Base-by-base conservation (phyloP, 2,797 vertebrate genomes). In the Cyclopterus lumpus region DNA sequence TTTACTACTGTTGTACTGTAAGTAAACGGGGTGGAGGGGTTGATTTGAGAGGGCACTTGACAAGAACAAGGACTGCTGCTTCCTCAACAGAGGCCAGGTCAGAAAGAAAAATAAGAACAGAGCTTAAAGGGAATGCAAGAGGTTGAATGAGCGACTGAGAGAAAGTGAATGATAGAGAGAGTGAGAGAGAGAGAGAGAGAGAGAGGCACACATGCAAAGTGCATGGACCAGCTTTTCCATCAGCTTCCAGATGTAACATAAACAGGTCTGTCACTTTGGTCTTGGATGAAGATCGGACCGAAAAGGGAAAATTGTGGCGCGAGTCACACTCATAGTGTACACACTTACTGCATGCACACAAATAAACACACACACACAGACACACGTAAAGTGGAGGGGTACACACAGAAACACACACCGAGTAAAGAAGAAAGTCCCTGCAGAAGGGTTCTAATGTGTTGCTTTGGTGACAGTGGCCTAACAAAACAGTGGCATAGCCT, bases 401-500 rank as follows among this genome's bases (percentile, higher is more conserved):
- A 5, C 8, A 64, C 14, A 28, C 58, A 68, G 22, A 77, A 61
- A 77, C 32, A 38, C 51, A 72, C 61, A 69, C 42, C 14, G 62
- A 80, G 58, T 20, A 75, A 44, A 40, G 26, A 73, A 82, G 58
- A 49, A 84, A 73, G 72, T 66, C 76, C 57, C 75, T 55, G 82
- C 83, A 83, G 71, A 79, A 61, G 18, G 75, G 51, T 84, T 79
- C 24, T 80, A 55, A 85, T 77, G 72, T 82, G 89, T 90, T 91
- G 89, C 89, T 90, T 86, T 89, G 86, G 91, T 90, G 89, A 92
- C 88, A 80, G 87, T 49, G 65, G 82, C 65, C 84, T 88, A 91
- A 91, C 88, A 92, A 89, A 91, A 91, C 89, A 91, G 85, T 88
- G 84, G 83, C 83, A 80, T 46, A 80, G 83, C 85, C 86, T 84